Evolutionary conservation across 2,113 vertebrate species (phyloP).

Genomic region (Myodes glareolus): DNA sequence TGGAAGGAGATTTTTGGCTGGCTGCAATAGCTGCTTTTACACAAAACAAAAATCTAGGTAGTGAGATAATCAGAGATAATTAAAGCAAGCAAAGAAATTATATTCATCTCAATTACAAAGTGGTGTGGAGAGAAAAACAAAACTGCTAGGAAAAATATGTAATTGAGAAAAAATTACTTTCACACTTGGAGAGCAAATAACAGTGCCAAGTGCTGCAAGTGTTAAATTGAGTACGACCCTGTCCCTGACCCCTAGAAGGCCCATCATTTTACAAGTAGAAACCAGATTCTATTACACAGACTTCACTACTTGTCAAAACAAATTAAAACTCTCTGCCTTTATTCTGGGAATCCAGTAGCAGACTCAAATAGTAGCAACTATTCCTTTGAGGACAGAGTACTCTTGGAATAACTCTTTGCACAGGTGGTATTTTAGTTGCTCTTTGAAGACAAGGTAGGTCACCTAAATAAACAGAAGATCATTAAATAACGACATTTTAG

Average conservation of each 20-base stretch:
- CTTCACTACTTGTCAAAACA: not conserved
- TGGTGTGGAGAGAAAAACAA: not conserved
- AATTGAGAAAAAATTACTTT: constrained; percentile 14
- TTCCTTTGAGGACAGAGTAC: not conserved
- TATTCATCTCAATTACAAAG: not conserved
- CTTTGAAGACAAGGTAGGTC: not conserved
- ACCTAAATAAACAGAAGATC: not conserved
- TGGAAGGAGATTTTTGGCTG: not conserved
- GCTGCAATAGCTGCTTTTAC: not conserved
- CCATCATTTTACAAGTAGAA: not conserved
- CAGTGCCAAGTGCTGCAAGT: not conserved
- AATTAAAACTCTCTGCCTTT: not conserved
- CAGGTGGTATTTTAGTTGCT: not conserved
- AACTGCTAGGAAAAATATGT: not conserved
- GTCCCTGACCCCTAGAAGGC: not conserved
- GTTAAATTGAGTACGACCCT: not conserved
- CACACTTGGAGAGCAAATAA: not conserved
- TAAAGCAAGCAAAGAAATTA: not conserved
- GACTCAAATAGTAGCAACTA: not conserved
- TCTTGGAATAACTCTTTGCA: not conserved
- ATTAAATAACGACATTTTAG: not conserved
- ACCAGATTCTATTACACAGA: not conserved
- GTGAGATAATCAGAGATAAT: not conserved
- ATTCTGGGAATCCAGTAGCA: not conserved
- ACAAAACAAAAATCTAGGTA: not conserved